Percentiles rank a stretch among this genome's conserved stretches.
These are phyloP conservation scores for Musca vetustissima DNA, from an alignment of 1,140 invertebrate genomes.

Conservation along the genomic window DNA sequence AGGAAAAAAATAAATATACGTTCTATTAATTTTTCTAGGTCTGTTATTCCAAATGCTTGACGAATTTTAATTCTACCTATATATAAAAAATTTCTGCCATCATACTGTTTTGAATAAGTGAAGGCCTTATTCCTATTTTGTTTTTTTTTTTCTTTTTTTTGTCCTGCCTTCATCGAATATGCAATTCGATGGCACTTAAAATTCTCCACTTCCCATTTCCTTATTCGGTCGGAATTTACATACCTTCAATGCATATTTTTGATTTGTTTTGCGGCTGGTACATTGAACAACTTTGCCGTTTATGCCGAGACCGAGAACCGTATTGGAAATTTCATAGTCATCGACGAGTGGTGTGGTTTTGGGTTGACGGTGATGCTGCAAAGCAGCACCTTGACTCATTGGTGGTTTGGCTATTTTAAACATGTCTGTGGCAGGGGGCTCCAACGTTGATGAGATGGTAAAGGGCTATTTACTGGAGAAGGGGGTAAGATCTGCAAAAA, in stretches of 20 bases:
- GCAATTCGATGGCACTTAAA: not conserved
- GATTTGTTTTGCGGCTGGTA: slow-evolving; percentile 65
- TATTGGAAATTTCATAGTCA: slow-evolving; percentile 93
- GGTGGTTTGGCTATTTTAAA: slow-evolving; percentile 20
- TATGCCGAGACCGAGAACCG: slow-evolving; percentile 94
- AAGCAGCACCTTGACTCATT: slow-evolving; percentile 25
- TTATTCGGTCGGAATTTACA: slow-evolving; percentile 27
- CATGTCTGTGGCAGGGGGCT: not conserved
- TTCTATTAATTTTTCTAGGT: too few relatives aligned
- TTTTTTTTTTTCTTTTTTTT: too few relatives aligned
- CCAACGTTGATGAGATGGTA: too few relatives aligned
- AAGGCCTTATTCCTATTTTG: too few relatives aligned
- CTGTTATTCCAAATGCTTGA: too few relatives aligned
- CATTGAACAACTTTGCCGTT: slow-evolving; percentile 92
- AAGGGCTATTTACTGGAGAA: too few relatives aligned
- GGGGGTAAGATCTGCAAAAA: too few relatives aligned
- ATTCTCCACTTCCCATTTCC: not conserved
- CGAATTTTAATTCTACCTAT: too few relatives aligned
- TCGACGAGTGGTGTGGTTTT: slow-evolving; percentile 83
- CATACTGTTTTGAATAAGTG: too few relatives aligned
- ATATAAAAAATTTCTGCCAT: too few relatives aligned
- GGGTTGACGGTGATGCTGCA: slow-evolving; percentile 50
- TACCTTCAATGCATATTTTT: slow-evolving; percentile 89
- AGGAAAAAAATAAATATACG: too few relatives aligned
- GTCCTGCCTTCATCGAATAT: not conserved